Evolutionary conservation across 1,140 invertebrate genomes (phyloP), one percentile per base, ranked within the genome.

Genomic region (Gonioctena quinquepunctata): DNA sequence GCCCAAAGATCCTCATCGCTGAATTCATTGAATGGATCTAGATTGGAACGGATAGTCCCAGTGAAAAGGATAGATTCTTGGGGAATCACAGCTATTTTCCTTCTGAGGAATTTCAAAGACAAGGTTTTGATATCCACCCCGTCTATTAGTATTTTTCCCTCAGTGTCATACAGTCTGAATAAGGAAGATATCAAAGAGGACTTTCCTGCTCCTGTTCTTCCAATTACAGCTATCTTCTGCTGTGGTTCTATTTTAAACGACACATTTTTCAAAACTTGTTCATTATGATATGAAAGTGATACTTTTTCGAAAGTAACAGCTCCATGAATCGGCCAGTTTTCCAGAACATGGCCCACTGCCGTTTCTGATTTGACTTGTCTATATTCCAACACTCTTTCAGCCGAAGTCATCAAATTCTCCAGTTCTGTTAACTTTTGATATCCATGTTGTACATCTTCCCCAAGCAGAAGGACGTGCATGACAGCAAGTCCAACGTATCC

Each of bases 151-250:
- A 92, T 89, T 0, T 23, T 57, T 16, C 88, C 89, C 4, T 85
- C 82, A 2, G 84, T 56, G 3, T 84, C 61, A 2, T 87, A 87
- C 1, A 90, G 71, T 2, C 90, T 86, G 74, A 94, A 94, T n/a
- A 94, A 79, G 0, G 90, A 87, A 23, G 89, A 83, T 8, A 94
- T 90, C 5, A 95, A 84, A 0, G 93, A 93, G 0, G 91, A 92
- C 78, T 95, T 96, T 11, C 94, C 94, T 28, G 94, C 91, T 3
- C 93, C 94, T 18, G 92, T 94, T 70, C 91, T 85, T 1, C 94
- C 92, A 8, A 94, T 91, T 3, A 94, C 92, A 6, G 92, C 92
- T 16, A 92, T 84, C 83, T 91, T 91, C 80, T 90, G 88, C 63
- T 78, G 82, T 0, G 87, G 77, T 8, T 85, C 54, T 25, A 91